Percentiles rank a stretch among this genome's conserved stretches.
phyloP scores from a whole-genome alignment of 1,140 invertebrate species.

The Drosophila aff. region DNA sequence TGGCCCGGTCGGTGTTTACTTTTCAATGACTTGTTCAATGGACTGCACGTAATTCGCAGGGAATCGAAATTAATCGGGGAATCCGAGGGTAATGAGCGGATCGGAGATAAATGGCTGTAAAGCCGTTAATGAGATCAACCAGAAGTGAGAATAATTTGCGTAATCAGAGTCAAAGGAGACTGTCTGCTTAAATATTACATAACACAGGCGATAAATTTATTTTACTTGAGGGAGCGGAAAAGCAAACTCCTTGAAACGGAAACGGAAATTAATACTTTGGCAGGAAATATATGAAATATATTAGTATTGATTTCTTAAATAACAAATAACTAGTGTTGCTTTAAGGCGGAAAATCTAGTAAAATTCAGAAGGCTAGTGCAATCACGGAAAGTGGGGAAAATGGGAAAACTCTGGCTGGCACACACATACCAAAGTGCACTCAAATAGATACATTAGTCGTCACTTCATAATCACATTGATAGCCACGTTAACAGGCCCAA shows the following conservation, averaged over 20 bases:
- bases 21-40: conserved; percentile 63
- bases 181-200: conserved; percentile 4
- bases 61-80: conserved; percentile 36
- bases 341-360: neutral
- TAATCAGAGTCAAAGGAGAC: neutral
- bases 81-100: conserved; percentile 2
- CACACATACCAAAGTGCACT: conserved; percentile 20
- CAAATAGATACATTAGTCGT: conserved; percentile 59
- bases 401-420: neutral
- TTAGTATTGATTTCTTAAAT: neutral
- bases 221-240: neutral
- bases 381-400: neutral
- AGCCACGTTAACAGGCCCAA: conserved; percentile 27
- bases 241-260: neutral
- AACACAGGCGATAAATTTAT: neutral
- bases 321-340: neutral
- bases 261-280: neutral
- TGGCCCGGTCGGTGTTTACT: conserved; percentile 37
- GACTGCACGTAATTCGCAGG: conserved; percentile 42
- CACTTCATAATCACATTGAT: conserved; percentile 75
- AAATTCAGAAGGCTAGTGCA: neutral
- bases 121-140: neutral
- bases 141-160: conserved; percentile 4
- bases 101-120: conserved; percentile 23
- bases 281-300: neutral